Base-by-base conservation (phyloP, 1,140 invertebrate genomes). In the Sitobion miscanthi region DNA sequence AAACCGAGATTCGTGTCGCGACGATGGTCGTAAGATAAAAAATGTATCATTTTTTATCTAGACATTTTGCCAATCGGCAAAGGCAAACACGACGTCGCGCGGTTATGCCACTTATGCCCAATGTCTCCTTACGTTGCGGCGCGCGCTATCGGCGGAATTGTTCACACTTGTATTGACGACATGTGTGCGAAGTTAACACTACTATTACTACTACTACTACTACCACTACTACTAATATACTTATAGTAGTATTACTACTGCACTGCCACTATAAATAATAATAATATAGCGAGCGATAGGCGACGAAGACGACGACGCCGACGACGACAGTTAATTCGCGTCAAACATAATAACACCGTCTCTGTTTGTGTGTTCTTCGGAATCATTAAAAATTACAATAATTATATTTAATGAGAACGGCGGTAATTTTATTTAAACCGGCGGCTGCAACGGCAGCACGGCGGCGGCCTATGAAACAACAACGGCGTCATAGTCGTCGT, bases 311-410 rank as follows among this genome's bases (percentile, higher is more conserved):
- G 86, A 87, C 45, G 45, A 47, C 45, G 69, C n/a, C 62, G 21
- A 38, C 77, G 49, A 52, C 86, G 86, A 87, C 45, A 87, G 86
- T 49, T 87, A 49, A n/a, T 47, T 87, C 86, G 86, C 86, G 47
- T 49, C 30, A 49, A 87, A 87, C 20, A 49, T 87, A 87, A 49
- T 35, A 49, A 49, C 85, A n/a, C 45, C 38, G 83, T 86, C 38
- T 45, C 17, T 86, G 38, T n/a, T n/a, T 30, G 45, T 62, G 49
- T 90, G 35, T 62, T 35, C 52, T 69, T 45, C 35, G 23, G 45
- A 91, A 77, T 47, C 45, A 62, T 45, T 90, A 45, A 90, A 77
- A 91, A 91, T 91, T 45, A 91, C n/a, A 45, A 91, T n/a, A 45
- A 77, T 77, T 91, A 47, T 47, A 42, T 82, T 83, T 82, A 92